Evolutionary conservation across 2,797 vertebrate genomes (phyloP).

Genomic region (Loris lydekkerianus): DNA sequence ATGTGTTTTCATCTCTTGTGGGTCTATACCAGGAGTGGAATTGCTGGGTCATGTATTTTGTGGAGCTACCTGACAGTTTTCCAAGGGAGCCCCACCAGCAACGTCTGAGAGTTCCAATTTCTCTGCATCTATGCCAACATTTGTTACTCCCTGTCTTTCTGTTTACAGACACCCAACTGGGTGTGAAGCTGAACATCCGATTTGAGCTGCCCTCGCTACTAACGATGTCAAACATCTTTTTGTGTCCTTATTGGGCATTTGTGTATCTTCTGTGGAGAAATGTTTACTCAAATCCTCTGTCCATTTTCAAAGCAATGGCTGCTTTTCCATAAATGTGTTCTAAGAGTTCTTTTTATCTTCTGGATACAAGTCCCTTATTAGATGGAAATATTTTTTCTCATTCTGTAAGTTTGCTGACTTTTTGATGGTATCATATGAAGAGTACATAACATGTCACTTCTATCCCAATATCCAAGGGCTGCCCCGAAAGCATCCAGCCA

Average conservation of each 20-base stretch:
- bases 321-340: neutral
- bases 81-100: constrained; percentile 39
- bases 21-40: neutral
- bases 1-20: constrained; percentile 11
- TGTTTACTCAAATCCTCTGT: constrained; percentile 36
- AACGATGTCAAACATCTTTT: neutral
- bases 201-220: neutral
- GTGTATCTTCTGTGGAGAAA: constrained; percentile 31
- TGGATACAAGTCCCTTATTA: neutral
- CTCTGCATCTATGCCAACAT: neutral
- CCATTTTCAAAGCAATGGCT: neutral
- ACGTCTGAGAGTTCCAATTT: neutral
- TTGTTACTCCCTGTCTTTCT: neutral
- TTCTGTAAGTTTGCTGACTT: neutral
- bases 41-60: neutral
- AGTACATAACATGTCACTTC: neutral
- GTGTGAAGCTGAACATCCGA: neutral
- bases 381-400: neutral
- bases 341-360: constrained; percentile 8
- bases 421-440: neutral
- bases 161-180: neutral
- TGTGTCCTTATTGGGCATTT: neutral
- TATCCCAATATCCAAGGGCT: too few species aligned
- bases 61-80: neutral
- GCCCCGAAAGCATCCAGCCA: too few species aligned